Base-by-base conservation (phyloP, 2,113 vertebrate genomes). In the Puntigrus tetrazona region DNA sequence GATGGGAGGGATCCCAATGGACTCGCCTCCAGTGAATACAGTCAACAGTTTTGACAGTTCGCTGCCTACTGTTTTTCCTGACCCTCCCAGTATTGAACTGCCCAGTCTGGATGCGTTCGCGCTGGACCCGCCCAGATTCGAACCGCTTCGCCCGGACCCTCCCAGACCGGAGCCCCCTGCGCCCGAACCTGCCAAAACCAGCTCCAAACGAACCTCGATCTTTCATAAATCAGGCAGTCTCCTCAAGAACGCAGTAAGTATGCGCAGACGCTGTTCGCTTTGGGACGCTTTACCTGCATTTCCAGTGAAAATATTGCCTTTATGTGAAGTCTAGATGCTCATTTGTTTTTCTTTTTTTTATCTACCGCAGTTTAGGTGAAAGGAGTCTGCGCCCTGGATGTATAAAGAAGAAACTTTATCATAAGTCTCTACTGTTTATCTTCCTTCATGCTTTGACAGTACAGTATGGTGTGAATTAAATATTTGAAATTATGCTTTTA, bases 1-100 rank as follows among this genome's bases (percentile, higher is more conserved):
- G 14, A 90, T 99, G 43, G 95, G 94, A 0, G 92, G 92, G 0
- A 88, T 95, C 1, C 94, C 91, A 0, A 89, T 94, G 59, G 91
- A 89, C 85, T 92, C 91, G 83, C 91, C 93, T 5, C 92, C 91
- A 87, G 91, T 92, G 0, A 92, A 3, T 3, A 41, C 63, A 8
- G 20, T n/a, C 0, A 38, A 57, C 0, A 89, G 84, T 3, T 88
- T 67, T 4, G 27, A 41, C 2, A 88, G 92, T 4, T 78, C 81
- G 61, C 93, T 94, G 79, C 92, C 93, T 0, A 91, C 93, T 1
- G 90, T 91, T 0, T 91, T 93, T 0, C 90, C 93, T 74, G 36
- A 75, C 7, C 78, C 69, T 0, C 93, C 92, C 3, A 89, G 85
- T 8, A 84, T 94, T 50, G 87, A 92, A 0, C 85, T 91, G 20